A percentile compares a stretch with the other conserved stretches of the same genome.
These are phyloP conservation scores for Cyaniris semiargus DNA, from an alignment of 2,888 invertebrate genomes.

Conservation along the genomic window DNA sequence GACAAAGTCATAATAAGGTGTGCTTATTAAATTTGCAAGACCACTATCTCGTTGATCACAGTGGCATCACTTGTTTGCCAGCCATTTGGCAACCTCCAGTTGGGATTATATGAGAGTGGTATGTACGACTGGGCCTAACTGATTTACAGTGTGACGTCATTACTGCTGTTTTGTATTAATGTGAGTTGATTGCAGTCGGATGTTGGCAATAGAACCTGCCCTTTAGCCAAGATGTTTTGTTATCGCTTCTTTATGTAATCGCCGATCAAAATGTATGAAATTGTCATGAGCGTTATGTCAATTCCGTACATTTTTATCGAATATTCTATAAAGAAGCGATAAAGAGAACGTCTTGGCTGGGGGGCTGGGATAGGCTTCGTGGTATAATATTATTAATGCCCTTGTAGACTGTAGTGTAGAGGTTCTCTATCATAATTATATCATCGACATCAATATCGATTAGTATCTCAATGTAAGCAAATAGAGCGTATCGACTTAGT, in stretches of 20 bases:
- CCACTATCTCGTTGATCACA: slow-evolving; percentile 55
- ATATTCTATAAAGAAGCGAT: too few species aligned
- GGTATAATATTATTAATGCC: neutral
- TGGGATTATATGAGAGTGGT: slow-evolving; percentile 52
- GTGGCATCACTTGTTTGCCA: slow-evolving; percentile 62
- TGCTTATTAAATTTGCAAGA: slow-evolving; percentile 40
- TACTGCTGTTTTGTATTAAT: slow-evolving; percentile 31
- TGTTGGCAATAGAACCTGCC: slow-evolving; percentile 13
- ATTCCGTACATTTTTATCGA: too few species aligned
- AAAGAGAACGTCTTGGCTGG: too few species aligned
- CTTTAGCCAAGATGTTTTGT: too few species aligned
- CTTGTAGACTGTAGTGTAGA: too few species aligned
- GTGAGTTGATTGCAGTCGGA: slow-evolving; percentile 21
- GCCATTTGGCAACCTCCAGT: slow-evolving; percentile 67
- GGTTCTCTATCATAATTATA: neutral
- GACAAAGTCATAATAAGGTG: too few species aligned
- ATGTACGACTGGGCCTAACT: slow-evolving; percentile 41
- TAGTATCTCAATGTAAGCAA: neutral
- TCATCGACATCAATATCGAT: slow-evolving; percentile 2
- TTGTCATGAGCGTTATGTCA: too few species aligned
- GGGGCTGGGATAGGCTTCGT: neutral
- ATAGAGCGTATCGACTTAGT: neutral
- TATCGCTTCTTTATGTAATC: too few species aligned
- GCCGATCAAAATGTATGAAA: too few species aligned
- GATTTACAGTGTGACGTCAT: slow-evolving; percentile 38